phyloP scores from a whole-genome alignment of 2,113 vertebrate species.

The Gymnocephalus cernua region DNA sequence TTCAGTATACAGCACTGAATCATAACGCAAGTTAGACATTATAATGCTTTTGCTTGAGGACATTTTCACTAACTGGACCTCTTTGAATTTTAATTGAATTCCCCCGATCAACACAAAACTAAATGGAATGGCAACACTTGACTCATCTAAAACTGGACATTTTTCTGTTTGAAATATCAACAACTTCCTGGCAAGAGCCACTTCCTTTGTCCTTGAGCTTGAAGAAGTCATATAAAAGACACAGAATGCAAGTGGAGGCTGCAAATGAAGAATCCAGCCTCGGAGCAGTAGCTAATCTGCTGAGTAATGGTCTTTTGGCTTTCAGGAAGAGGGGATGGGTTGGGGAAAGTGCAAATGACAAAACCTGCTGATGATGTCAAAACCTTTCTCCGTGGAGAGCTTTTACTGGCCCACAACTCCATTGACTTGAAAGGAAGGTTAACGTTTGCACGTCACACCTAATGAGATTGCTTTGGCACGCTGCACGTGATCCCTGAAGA shows the following conservation, averaged over 20 bases:
- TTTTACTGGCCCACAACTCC: constrained; percentile 54
- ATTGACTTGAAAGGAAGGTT: constrained; percentile 50
- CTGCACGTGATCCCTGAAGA: constrained; percentile 29
- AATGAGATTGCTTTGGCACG: constrained; percentile 25
- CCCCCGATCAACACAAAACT: too few relatives aligned
- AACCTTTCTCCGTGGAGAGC: constrained; percentile 10
- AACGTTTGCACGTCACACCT: constrained; percentile 55
- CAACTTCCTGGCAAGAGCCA: not conserved
- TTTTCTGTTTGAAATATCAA: not conserved
- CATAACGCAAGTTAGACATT: too few relatives aligned
- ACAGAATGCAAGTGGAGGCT: not conserved
- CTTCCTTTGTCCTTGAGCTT: constrained; percentile 7
- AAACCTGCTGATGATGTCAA: constrained; percentile 54
- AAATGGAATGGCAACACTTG: too few relatives aligned
- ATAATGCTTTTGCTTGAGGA: too few relatives aligned
- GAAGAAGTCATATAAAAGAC: not conserved
- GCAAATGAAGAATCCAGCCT: constrained; percentile 14
- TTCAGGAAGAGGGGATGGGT: not conserved
- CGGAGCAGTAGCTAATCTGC: constrained; percentile 8
- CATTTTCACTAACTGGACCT: too few relatives aligned
- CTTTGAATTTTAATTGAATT: too few relatives aligned
- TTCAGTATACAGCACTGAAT: too few relatives aligned
- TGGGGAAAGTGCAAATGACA: constrained; percentile 25
- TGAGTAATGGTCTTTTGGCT: constrained; percentile 17
- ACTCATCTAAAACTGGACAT: too few relatives aligned